Percentiles rank a stretch among this genome's conserved stretches.
Conservation (phyloP, 2,888 invertebrate genomes). For the Nemurella pictetii region DNA sequence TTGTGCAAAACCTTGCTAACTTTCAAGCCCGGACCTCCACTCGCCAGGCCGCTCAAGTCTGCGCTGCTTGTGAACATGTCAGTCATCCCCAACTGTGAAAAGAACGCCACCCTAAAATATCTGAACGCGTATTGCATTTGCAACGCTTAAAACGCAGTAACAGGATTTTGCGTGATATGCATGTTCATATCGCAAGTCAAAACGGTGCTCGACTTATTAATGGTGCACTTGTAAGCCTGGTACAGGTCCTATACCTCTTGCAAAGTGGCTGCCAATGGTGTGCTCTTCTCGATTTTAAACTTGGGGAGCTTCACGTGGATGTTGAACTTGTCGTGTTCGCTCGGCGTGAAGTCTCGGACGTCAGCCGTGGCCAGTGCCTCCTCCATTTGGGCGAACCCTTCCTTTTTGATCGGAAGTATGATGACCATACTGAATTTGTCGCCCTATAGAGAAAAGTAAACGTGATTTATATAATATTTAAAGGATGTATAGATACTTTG, state of each 20-base stretch:
- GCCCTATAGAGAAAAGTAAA: slow-evolving; percentile 51
- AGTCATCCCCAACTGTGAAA: slow-evolving; percentile 68
- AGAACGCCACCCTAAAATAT: no score
- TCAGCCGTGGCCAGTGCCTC: slow-evolving; percentile 59
- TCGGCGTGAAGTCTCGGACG: slow-evolving; percentile 47
- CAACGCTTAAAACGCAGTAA: no score
- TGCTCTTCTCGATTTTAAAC: slow-evolving; percentile 76
- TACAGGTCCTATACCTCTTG: no score
- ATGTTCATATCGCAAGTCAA: no score
- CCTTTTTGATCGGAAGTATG: slow-evolving; percentile 68
- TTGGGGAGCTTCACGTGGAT: slow-evolving; percentile 74
- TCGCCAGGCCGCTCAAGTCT: slow-evolving; percentile 67
- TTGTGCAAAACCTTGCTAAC: slow-evolving; percentile 80
- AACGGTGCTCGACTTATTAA: no score
- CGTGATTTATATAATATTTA: not conserved
- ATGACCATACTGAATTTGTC: slow-evolving; percentile 73
- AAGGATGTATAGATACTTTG: not conserved
- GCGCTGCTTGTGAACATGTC: slow-evolving; percentile 64
- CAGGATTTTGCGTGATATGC: no score
- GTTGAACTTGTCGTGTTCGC: slow-evolving; percentile 51
- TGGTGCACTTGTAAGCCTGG: no score
- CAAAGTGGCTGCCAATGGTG: slow-evolving; percentile 65
- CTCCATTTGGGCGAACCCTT: slow-evolving; percentile 67
- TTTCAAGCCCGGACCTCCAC: slow-evolving; percentile 52
- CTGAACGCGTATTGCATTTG: no score